Evolutionary conservation across 2,797 vertebrate genomes (phyloP), one percentile per base, ranked within the genome.

Genomic region (Notoglanidium macrostoma): DNA sequence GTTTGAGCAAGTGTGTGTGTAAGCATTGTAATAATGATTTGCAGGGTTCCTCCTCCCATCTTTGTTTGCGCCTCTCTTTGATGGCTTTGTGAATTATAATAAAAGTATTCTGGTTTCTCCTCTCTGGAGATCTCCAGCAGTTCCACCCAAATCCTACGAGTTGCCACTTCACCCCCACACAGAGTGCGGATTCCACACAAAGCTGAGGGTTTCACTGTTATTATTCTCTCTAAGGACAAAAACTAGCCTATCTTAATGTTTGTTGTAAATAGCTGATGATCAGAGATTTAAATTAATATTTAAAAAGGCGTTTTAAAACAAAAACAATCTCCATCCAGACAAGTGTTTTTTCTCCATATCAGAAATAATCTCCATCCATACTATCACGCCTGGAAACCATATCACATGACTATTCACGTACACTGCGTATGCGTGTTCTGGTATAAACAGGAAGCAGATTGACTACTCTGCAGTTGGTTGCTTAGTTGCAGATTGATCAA

Each of bases 31-130:
- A 82, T 85, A 85, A 78, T 85, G 72, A 87, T 83, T 59, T 72
- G 80, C 77, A 32, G 17, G 32, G 80, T 86, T 79, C 54, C 74
- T 49, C 87, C 79, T 91, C 87, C 80, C 65, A 70, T 87, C 70
- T 82, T 84, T 87, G 85, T 89, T 86, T 86, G 63, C 46, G 63
- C 73, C 46, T 72, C 59, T 72, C 46, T 89, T 79, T 80, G 78
- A 86, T 85, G 86, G 86, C 81, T 86, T 88, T 86, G 76, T 78
- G 32, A 86, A 86, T 86, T 57, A 68, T 85, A 85, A 85, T 74
- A 88, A 84, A 76, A 74, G 19, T 85, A 88, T 80, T 85, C 54
- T 82, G 61, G 85, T 84, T 84, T 87, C 87, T 85, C 67, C 40
- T 84, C 74, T 35, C 57, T 73, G 59, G 44, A 67, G 74, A 86